Conservation (phyloP, 2,888 invertebrate genomes). For the Cataglyphis cursor region DNA sequence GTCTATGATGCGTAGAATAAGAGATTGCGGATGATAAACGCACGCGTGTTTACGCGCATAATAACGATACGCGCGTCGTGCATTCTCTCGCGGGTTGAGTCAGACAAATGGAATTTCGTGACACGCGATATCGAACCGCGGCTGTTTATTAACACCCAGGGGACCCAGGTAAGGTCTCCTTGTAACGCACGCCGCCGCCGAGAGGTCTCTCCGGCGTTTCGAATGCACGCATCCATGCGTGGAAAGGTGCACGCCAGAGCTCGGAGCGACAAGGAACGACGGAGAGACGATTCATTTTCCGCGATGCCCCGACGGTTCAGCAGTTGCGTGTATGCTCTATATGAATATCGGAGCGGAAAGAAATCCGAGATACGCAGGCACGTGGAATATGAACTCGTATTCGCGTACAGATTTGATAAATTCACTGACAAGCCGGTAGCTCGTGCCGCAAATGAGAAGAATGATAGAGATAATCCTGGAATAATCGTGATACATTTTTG, state of each 20-base stretch:
- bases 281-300: constrained; percentile 42
- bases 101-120: constrained; percentile 75
- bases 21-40: constrained; percentile 33
- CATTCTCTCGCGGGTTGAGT: constrained; percentile 69
- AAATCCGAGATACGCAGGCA: constrained; percentile 34
- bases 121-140: constrained; percentile 72
- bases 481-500: not conserved
- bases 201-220: constrained; percentile 67
- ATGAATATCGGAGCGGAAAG: constrained; percentile 42
- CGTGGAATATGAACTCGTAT: not conserved
- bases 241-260: constrained; percentile 33
- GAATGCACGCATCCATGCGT: constrained; percentile 52
- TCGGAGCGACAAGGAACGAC: constrained; percentile 32
- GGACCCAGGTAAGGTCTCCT: constrained; percentile 58
- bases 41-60: constrained; percentile 33
- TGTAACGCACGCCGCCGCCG: constrained; percentile 53
- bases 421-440: not conserved
- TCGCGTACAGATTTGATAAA: constrained; percentile 8
- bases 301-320: constrained; percentile 32
- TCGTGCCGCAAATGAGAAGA: not conserved
- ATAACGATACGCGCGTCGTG: constrained; percentile 40
- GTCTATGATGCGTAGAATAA: constrained; percentile 9
- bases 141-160: constrained; percentile 74
- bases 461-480: not conserved
- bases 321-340: constrained; percentile 6